Conservation (phyloP, 2,888 invertebrate genomes). For the Rhodophaea formosa region DNA sequence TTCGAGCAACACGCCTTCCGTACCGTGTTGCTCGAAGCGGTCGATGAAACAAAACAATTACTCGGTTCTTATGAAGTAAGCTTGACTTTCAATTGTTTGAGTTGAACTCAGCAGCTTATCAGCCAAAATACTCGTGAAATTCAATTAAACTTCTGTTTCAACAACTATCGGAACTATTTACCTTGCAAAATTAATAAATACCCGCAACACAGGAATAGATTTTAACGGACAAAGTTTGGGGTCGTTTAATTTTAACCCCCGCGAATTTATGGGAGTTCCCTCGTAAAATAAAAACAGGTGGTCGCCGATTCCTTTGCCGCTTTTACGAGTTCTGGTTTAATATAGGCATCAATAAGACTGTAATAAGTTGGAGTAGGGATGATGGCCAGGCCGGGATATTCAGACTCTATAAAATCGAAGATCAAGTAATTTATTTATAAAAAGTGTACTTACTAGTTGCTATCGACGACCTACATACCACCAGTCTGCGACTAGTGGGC, state of each 20-base stretch:
- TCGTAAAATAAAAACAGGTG: constrained; percentile 15
- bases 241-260: constrained; percentile 10
- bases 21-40: too few relatives aligned
- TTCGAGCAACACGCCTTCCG: too few relatives aligned
- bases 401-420: not conserved
- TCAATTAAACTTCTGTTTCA: constrained; percentile 11
- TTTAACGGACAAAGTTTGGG: constrained; percentile 8
- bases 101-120: not conserved
- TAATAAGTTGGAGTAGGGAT: not conserved
- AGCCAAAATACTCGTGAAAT: constrained; percentile 1
- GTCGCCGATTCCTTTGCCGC: not conserved
- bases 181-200: constrained; percentile 11
- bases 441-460: too few relatives aligned
- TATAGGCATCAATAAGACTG: not conserved
- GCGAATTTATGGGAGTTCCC: not conserved
- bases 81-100: not conserved
- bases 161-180: constrained; percentile 5
- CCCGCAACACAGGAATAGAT: constrained; percentile 4
- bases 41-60: not conserved
- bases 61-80: not conserved
- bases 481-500: too few relatives aligned
- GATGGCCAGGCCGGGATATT: not conserved
- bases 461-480: too few relatives aligned
- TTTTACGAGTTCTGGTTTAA: constrained; percentile 6
- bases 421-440: too few relatives aligned